Evolutionary conservation across 1,140 invertebrate genomes (phyloP), one percentile per base, ranked within the genome.

Genomic region (Drosophila takahashii): DNA sequence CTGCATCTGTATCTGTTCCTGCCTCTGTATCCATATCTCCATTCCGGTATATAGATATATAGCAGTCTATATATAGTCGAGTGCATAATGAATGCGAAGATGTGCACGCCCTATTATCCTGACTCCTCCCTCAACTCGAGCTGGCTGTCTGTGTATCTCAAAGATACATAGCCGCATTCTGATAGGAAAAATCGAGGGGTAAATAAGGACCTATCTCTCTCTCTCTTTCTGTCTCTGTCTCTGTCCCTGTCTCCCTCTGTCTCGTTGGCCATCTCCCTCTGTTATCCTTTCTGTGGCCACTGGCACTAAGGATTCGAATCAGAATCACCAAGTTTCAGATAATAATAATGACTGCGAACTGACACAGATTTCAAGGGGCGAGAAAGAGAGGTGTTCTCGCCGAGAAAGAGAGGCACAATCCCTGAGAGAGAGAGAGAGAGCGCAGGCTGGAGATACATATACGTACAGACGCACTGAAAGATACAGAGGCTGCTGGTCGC

Each of bases 71-170:
- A 48, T 62, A 57, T 65, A 45, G 67, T 27, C 48, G 41, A 80
- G 81, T 86, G 87, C 73, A 90, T 90, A 90, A 90, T 90, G 83
- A 87, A 90, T 90, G 83, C 77, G 80, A 90, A 77, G 87, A 90
- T 90, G 83, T 90, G 74, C 74, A 72, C 87, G 87, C 87, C 87
- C 87, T 90, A 89, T 90, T 90, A 90, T 90, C 87, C 87, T 90
- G 85, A 72, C 90, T 90, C 87, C 87, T 90, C 87, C 87, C 87
- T 73, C 79, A 72, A 73, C 42, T 57, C 27, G 16, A 42, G 60
- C 47, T 39, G 66, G 54, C 37, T 50, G 48, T 70, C 56, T 56
- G 54, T 79, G 84, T 89, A 79, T 87, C 79, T 87, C 83, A 66
- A 54, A 86, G 83, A 85, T 87, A 85, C 81, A 86, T 76, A 81